A percentile compares a stretch with the other conserved stretches of the same genome.
phyloP scores from a whole-genome alignment of 2,797 vertebrate species.

The Labeo calbasu region DNA sequence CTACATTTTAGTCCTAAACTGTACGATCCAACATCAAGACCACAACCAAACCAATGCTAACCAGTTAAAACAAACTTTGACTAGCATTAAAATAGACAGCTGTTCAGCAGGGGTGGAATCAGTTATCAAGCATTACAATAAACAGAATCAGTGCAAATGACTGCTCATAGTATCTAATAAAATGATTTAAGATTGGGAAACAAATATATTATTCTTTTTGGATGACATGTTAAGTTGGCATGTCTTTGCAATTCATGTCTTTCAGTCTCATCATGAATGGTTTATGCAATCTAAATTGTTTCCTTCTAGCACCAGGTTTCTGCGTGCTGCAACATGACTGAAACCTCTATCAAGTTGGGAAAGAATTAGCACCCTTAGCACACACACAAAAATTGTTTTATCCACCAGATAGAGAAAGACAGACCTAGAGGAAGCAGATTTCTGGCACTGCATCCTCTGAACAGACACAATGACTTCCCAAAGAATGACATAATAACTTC shows the following conservation, averaged over 20 bases:
- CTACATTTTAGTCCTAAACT: not conserved
- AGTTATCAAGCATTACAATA: not conserved
- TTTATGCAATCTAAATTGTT: slow-evolving; percentile 46
- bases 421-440: slow-evolving; percentile 26
- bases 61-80: not conserved
- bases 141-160: not conserved
- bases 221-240: slow-evolving; percentile 17
- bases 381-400: slow-evolving; percentile 32
- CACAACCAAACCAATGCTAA: not conserved
- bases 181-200: slow-evolving; percentile 18
- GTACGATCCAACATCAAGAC: not conserved
- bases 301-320: slow-evolving; percentile 17
- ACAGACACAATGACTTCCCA: not conserved
- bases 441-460: not conserved
- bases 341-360: slow-evolving; percentile 29
- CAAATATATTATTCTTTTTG: not conserved
- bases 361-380: slow-evolving; percentile 16
- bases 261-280: slow-evolving; percentile 19
- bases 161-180: slow-evolving; percentile 3
- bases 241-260: slow-evolving; percentile 10
- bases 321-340: slow-evolving; percentile 47
- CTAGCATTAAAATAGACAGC: not conserved
- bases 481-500: slow-evolving; percentile 4
- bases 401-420: slow-evolving; percentile 25
- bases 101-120: not conserved